Conservation (phyloP, 2,888 invertebrate genomes). For the Leptopilina myrica region DNA sequence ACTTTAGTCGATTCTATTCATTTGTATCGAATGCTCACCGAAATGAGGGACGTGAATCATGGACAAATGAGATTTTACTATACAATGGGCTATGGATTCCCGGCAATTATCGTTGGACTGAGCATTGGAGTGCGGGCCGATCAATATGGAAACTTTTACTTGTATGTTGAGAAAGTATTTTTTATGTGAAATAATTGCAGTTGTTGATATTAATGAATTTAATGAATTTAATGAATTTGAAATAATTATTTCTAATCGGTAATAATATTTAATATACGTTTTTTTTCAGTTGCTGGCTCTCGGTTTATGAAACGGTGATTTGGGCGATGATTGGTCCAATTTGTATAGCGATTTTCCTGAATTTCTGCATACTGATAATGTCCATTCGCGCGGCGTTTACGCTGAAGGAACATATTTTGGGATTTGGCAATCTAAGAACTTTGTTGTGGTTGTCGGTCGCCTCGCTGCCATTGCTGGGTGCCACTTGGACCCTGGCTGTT, state of each 20-base stretch:
- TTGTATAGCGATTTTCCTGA: conserved; percentile 86
- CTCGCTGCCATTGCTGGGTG: conserved; percentile 89
- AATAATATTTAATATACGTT: not conserved
- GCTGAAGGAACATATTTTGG: conserved; percentile 91
- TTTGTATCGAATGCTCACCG: conserved; percentile 94
- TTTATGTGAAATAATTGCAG: not conserved
- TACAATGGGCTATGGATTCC: conserved; percentile 93
- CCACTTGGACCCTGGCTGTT: conserved; percentile 91
- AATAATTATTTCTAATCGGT: too few species aligned
- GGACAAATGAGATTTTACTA: conserved; percentile 96
- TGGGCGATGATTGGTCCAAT: conserved; percentile 98
- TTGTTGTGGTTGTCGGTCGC: conserved; percentile 92
- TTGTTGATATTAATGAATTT: too few species aligned
- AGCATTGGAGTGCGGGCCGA: conserved; percentile 95
- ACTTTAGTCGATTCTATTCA: conserved; percentile 94
- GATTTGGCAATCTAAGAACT: conserved; percentile 83
- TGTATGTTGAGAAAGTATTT: conserved; percentile 82
- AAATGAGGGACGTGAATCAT: conserved; percentile 97
- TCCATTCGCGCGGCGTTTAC: conserved; percentile 95
- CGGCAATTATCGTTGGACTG: conserved; percentile 93
- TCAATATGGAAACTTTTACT: conserved; percentile 95
- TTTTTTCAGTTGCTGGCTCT: conserved; percentile 91
- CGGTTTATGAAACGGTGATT: conserved; percentile 93
- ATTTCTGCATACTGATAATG: conserved; percentile 88
- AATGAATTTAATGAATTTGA: too few species aligned